phyloP scores from a whole-genome alignment of 2,797 vertebrate species.

The Coracias cyanogaster region DNA sequence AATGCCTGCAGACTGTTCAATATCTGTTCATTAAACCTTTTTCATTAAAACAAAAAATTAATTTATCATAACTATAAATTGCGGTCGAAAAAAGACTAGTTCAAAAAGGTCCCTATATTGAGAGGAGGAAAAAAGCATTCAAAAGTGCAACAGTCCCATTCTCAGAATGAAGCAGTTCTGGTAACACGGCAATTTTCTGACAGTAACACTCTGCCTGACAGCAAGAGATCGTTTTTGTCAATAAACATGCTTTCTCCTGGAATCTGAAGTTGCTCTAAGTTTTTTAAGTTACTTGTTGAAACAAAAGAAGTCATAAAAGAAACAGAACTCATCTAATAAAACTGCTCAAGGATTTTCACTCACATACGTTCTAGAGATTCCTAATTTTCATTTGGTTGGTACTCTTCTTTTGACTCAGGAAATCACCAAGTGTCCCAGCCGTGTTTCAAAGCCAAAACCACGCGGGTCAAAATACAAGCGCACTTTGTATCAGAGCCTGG shows the following conservation, averaged over 20 bases:
- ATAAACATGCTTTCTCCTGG: neutral
- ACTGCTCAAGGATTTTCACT: neutral
- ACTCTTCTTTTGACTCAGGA: neutral
- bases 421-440: neutral
- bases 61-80: neutral
- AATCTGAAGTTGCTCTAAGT: neutral
- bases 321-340: neutral
- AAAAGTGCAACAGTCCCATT: neutral
- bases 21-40: neutral
- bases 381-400: neutral
- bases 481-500: neutral
- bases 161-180: neutral
- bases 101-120: neutral
- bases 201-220: neutral
- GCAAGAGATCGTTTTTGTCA: neutral
- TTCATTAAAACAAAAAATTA: neutral
- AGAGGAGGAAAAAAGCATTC: neutral
- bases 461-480: neutral
- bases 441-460: neutral
- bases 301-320: neutral
- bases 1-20: neutral
- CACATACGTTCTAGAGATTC: neutral
- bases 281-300: neutral
- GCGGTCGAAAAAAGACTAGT: neutral
- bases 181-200: neutral